Conservation (phyloP, 2,888 invertebrate genomes). For the Brassicogethes aeneus region DNA sequence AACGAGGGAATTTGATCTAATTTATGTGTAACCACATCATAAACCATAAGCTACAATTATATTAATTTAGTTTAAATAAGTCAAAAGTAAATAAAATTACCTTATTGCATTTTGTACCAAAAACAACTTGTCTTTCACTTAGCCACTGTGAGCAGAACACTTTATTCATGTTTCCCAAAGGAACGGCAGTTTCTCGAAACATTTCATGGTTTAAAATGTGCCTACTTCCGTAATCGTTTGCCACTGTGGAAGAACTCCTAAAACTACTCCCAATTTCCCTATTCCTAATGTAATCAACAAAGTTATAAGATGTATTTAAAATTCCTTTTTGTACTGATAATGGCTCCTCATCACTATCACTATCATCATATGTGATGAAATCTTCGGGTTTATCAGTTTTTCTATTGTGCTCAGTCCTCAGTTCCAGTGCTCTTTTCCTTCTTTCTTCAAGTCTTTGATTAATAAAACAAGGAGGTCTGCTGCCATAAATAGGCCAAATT, state of each 20-base stretch:
- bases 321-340: constrained; percentile 61
- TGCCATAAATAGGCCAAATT: constrained; percentile 62
- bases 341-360: constrained; percentile 79
- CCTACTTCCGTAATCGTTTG: constrained; percentile 72
- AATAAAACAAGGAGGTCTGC: constrained; percentile 69
- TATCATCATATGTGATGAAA: constrained; percentile 82
- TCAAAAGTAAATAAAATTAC: constrained; percentile 44
- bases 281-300: constrained; percentile 75
- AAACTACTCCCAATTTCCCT: constrained; percentile 58
- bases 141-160: constrained; percentile 96
- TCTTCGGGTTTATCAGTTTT: constrained; percentile 85
- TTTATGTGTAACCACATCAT: constrained; percentile 79
- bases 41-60: constrained; percentile 68
- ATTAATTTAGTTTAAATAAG: too few species aligned
- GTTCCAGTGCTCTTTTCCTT: constrained; percentile 54
- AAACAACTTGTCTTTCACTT: constrained; percentile 88
- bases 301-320: constrained; percentile 72
- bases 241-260: constrained; percentile 59
- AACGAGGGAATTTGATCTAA: constrained; percentile 85
- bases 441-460: constrained; percentile 65
- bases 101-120: constrained; percentile 97
- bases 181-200: constrained; percentile 76
- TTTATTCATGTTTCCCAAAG: constrained; percentile 80
- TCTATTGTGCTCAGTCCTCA: constrained; percentile 58
- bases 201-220: constrained; percentile 86